phyloP scores from a whole-genome alignment of 2,888 invertebrate genomes.

The Caenorhabditis zanzibari region DNA sequence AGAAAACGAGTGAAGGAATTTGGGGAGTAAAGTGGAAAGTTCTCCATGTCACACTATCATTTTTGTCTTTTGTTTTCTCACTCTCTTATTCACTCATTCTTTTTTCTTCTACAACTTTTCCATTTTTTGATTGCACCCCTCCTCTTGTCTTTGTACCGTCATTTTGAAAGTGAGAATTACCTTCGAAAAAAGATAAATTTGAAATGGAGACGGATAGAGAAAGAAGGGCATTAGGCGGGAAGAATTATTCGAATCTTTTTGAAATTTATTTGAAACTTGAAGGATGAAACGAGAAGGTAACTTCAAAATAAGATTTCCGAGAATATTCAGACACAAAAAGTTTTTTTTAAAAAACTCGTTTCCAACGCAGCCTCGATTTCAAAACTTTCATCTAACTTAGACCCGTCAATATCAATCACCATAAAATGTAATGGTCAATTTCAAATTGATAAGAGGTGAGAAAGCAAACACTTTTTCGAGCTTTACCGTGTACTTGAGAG shows the following conservation, averaged over 20 bases:
- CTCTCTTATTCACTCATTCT: neutral
- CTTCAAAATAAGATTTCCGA: no score
- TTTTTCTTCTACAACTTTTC: neutral
- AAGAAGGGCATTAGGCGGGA: neutral
- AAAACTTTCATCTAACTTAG: no score
- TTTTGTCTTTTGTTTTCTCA: conserved; percentile 2
- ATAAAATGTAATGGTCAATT: conserved; percentile 11
- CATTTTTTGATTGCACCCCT: neutral
- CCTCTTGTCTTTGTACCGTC: conserved; percentile 12
- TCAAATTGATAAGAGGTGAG: conserved; percentile 44
- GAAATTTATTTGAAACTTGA: neutral
- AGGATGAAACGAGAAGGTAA: no score
- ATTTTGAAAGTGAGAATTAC: conserved; percentile 34
- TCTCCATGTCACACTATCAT: conserved; percentile 35
- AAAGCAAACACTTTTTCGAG: conserved; percentile 33
- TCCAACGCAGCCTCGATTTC: no score
- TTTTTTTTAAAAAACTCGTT: no score
- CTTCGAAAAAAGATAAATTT: conserved; percentile 38
- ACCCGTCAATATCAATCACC: conserved; percentile 1
- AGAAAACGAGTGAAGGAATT: neutral
- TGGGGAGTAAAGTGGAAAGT: conserved; percentile 1
- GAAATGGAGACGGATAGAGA: neutral
- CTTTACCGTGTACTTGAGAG: conserved; percentile 30
- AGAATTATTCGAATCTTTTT: neutral
- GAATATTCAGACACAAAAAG: no score